These are phyloP conservation scores for Pomacea canaliculata DNA, from an alignment of 2,888 invertebrate genomes.

Conservation along the genomic window DNA sequence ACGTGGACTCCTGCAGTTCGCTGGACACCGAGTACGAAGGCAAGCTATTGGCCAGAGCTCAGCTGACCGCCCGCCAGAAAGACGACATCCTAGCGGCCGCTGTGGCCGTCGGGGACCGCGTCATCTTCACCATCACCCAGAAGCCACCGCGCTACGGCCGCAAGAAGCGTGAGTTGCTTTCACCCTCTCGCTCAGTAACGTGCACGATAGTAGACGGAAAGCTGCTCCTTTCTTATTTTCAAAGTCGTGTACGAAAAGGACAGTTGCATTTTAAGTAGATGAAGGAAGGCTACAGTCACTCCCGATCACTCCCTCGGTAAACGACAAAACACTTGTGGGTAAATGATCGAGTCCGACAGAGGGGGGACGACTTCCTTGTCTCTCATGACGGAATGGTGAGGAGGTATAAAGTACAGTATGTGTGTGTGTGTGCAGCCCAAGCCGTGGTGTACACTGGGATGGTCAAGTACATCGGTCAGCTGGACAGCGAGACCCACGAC, in stretches of 20 bases:
- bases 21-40: conserved; percentile 19
- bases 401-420: no score
- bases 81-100: conserved; percentile 46
- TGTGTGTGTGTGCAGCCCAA: conserved; percentile 42
- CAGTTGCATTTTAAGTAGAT: no score
- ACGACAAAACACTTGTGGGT: not conserved
- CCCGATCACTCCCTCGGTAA: not conserved
- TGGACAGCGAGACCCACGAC: conserved; percentile 51
- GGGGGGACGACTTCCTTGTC: not conserved
- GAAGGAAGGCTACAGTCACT: no score
- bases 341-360: not conserved
- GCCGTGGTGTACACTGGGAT: conserved; percentile 55
- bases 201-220: no score
- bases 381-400: no score
- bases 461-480: conserved; percentile 54
- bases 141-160: conserved; percentile 57
- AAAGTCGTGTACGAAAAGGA: no score
- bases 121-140: conserved; percentile 49
- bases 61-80: conserved; percentile 43
- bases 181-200: not conserved
- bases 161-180: conserved; percentile 48
- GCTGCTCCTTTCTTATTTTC: no score
- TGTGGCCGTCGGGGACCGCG: conserved; percentile 54
- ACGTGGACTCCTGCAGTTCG: conserved; percentile 19
- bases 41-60: conserved; percentile 32